Base-by-base conservation (phyloP, 2,113 vertebrate species). In the Triplophysa dalaica region DNA sequence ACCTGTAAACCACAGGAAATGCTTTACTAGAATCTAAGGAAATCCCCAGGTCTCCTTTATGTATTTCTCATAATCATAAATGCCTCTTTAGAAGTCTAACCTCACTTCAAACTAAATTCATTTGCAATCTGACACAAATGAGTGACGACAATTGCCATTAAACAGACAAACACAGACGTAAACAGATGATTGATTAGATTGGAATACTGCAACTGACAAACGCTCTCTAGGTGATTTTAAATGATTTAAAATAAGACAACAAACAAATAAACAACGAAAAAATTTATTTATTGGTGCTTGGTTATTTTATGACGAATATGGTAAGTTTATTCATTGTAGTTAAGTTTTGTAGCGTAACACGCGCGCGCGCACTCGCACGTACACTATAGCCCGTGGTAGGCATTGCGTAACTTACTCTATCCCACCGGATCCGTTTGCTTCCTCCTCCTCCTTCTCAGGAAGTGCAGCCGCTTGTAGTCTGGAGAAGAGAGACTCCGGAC, bases 371-470 rank as follows among this genome's bases (percentile, higher is more conserved):
- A 68, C 65, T 11, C 43, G 24, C 66, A 69, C 41, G 22, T n/a
- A 43, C 11, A 68, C 29, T 14, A 61, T 79, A 89, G 85, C 84
- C 87, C 86, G 76, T 88, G 87, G 85, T 86, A 89, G 89, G 87
- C 85, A 87, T 91, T 89, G 90, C 90, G 89, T 91, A 93, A 92
- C 89, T 89, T 86, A 87, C 72, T 81, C 82, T 84, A 82, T 87
- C 85, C 87, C 86, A 87, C 48, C 81, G 88, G 84, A 89, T 88
- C 85, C 80, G 76, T 89, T 89, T 82, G 85, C 87, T 88, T 88
- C 85, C 85, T 86, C 86, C 83, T 89, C 85, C 86, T 86, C 86
- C 72, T 73, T 76, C 56, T 81, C 63, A 70, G 70, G 70, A 79
- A 75, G 70, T 72, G 45, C 70, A 70, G 77, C 56, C 67, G 66